A percentile compares a stretch with the other conserved stretches of the same genome.
These are phyloP conservation scores for Macquaria ambigua DNA, from an alignment of 2,113 vertebrate species.

Conservation along the genomic window DNA sequence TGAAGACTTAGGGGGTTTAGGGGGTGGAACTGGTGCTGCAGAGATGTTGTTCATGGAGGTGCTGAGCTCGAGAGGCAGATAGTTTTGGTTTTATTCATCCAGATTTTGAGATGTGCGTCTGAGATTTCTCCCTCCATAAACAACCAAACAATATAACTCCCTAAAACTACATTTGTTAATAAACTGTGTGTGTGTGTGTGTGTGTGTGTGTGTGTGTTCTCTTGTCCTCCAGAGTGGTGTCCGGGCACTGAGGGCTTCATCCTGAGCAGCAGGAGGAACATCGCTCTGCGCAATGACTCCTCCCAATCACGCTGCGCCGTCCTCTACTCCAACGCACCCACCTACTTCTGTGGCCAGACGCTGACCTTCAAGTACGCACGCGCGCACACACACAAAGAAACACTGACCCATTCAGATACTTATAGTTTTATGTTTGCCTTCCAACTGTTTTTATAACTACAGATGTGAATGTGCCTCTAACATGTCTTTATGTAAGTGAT, in stretches of 20 bases:
- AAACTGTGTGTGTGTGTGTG: neutral
- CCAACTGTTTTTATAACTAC: neutral
- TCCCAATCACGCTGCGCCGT: constrained; percentile 82
- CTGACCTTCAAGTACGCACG: constrained; percentile 91
- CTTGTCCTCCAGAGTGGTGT: constrained; percentile 87
- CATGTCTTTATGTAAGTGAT: too few relatives aligned
- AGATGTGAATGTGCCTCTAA: too few relatives aligned
- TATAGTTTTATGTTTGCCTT: neutral
- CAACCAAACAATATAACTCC: too few relatives aligned
- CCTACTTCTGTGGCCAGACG: constrained; percentile 95
- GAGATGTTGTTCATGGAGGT: too few relatives aligned
- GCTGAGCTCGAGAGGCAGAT: too few relatives aligned
- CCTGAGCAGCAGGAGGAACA: constrained; percentile 95
- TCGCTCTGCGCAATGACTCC: constrained; percentile 92
- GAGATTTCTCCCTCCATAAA: too few relatives aligned
- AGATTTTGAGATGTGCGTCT: neutral
- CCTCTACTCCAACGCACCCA: constrained; percentile 94
- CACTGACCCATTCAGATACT: too few relatives aligned
- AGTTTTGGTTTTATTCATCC: too few relatives aligned
- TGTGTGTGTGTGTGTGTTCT: neutral
- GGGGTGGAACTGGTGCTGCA: too few relatives aligned
- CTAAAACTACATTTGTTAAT: too few relatives aligned
- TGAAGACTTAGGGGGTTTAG: neutral
- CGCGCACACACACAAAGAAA: too few relatives aligned
- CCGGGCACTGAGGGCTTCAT: constrained; percentile 94